Evolutionary conservation across 2,797 vertebrate genomes (phyloP).

Genomic region (Microhierax caerulescens): DNA sequence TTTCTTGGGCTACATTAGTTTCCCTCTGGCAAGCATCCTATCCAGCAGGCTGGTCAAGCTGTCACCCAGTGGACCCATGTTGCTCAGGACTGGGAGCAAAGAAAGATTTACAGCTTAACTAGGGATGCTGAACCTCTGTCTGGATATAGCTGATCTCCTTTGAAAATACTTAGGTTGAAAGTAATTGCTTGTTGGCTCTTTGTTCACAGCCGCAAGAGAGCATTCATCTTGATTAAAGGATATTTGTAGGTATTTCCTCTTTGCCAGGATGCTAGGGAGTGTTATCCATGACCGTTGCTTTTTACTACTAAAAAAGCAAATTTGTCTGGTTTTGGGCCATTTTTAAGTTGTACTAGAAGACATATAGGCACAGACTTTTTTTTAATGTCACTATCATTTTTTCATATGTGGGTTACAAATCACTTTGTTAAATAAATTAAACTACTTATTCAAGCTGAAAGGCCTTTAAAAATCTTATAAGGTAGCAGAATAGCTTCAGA

Average conservation of each 20-base stretch:
- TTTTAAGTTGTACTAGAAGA: constrained; percentile 20
- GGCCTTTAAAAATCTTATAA: constrained; percentile 21
- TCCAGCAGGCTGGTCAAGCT: background rate
- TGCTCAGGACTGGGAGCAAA: background rate
- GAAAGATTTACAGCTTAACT: background rate
- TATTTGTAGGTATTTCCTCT: constrained; percentile 13
- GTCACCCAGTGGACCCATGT: background rate
- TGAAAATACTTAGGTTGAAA: constrained; percentile 5
- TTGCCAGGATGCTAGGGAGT: background rate
- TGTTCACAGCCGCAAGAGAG: background rate
- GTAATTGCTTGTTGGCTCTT: background rate
- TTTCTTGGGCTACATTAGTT: background rate
- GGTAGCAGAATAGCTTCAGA: background rate
- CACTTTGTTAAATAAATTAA: constrained; percentile 52
- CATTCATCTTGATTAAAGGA: constrained; percentile 21
- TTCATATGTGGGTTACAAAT: constrained; percentile 43
- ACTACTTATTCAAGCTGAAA: constrained; percentile 47
- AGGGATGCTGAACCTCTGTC: background rate
- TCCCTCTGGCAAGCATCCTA: background rate
- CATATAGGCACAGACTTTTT: background rate
- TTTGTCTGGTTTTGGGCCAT: constrained; percentile 13
- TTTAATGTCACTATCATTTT: constrained; percentile 19
- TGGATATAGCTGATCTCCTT: background rate
- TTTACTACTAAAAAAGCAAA: constrained; percentile 6
- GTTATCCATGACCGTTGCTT: background rate